A percentile compares a stretch with the other conserved stretches of the same genome.
These are phyloP conservation scores for Tragopan temminckii DNA, from an alignment of 2,797 vertebrate genomes.

Conservation along the genomic window DNA sequence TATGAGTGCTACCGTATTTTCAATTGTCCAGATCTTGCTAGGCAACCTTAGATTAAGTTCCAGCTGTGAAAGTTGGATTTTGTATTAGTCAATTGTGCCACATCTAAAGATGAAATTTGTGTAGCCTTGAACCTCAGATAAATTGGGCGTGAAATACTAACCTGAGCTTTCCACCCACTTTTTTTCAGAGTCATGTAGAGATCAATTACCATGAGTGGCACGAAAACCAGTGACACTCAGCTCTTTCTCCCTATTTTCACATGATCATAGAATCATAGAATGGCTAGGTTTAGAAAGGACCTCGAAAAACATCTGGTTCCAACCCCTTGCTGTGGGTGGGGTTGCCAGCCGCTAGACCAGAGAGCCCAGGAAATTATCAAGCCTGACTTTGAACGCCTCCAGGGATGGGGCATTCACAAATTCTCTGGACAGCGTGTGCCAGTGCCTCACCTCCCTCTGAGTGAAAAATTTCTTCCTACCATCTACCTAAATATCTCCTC, in stretches of 20 bases:
- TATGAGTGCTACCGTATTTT: slow-evolving; percentile 24
- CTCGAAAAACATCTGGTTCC: too few relatives aligned
- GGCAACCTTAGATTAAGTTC: background rate
- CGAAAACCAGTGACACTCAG: background rate
- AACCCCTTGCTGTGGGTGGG: too few relatives aligned
- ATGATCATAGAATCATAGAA: too few relatives aligned
- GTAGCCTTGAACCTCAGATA: background rate
- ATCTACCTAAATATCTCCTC: too few relatives aligned
- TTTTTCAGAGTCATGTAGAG: background rate
- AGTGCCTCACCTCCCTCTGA: too few relatives aligned
- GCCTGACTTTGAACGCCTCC: too few relatives aligned
- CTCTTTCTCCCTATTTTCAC: background rate
- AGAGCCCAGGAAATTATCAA: too few relatives aligned
- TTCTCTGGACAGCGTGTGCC: too few relatives aligned
- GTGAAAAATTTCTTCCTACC: too few relatives aligned
- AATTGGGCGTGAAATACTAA: background rate
- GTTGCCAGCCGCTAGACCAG: too few relatives aligned
- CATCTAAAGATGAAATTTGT: background rate
- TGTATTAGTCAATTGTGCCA: background rate
- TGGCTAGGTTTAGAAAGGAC: too few relatives aligned
- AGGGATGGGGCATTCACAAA: too few relatives aligned
- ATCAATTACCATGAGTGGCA: accelerated
- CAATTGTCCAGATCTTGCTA: background rate
- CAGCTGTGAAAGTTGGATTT: background rate
- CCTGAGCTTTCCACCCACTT: background rate